Evolutionary conservation across 2,113 vertebrate species (phyloP).

Genomic region (Notiomystis cincta): DNA sequence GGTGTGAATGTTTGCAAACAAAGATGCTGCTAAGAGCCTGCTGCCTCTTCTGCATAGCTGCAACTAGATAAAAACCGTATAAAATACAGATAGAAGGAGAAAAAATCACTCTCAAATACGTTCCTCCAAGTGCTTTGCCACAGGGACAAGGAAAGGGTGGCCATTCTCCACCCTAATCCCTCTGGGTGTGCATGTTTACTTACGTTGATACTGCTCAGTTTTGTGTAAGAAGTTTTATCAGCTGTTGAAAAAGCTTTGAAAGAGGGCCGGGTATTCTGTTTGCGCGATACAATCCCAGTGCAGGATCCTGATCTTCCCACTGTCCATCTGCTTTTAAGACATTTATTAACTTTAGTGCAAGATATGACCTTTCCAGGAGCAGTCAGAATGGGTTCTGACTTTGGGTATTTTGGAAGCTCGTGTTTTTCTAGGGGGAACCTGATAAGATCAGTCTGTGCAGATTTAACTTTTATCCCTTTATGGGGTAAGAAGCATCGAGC

Average conservation of each 20-base stretch:
- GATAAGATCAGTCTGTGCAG: background rate
- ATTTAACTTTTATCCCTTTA: background rate
- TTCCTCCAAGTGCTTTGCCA: background rate
- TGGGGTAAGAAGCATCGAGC: background rate
- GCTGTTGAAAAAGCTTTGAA: background rate
- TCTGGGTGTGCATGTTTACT: background rate
- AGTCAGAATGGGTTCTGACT: background rate
- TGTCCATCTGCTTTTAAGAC: background rate
- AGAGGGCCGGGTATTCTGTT: background rate
- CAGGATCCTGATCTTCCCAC: background rate
- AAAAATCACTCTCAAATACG: background rate
- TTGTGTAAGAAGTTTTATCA: fast-evolving
- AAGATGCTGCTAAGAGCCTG: background rate
- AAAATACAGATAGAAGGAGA: background rate
- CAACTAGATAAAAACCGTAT: fast-evolving
- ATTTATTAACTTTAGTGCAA: background rate
- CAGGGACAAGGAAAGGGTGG: background rate
- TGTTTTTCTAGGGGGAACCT: background rate
- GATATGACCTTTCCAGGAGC: background rate
- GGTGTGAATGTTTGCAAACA: background rate
- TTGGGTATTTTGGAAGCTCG: background rate
- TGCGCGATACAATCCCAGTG: background rate
- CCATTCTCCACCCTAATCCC: background rate
- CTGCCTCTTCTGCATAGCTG: background rate
- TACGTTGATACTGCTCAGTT: fast-evolving